phyloP scores from a whole-genome alignment of 1,140 invertebrate genomes.

The Asbolus verrucosus region DNA sequence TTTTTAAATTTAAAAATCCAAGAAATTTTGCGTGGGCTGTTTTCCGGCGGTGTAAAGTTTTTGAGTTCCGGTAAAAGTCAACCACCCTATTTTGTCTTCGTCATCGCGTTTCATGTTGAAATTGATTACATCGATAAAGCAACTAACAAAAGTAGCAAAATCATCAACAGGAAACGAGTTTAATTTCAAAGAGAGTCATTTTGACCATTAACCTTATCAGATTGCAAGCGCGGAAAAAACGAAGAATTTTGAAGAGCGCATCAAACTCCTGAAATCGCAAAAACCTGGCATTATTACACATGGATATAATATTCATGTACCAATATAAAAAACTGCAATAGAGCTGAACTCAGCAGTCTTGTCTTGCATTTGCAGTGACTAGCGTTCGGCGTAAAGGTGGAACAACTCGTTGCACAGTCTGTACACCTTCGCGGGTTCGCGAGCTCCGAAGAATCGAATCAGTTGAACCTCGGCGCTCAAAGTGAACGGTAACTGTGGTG shows the following conservation, averaged over 20 bases:
- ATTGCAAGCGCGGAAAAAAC: not conserved
- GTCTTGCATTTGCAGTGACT: not conserved
- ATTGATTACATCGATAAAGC: conserved; percentile 30
- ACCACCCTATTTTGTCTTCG: conserved; percentile 8
- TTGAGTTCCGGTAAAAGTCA: not conserved
- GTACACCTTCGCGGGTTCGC: not conserved
- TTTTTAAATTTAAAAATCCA: too few species aligned
- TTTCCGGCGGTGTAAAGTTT: too few species aligned
- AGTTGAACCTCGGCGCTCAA: conserved; percentile 45
- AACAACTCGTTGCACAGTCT: not conserved
- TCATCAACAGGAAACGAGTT: conserved; percentile 33
- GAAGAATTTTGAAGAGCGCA: not conserved
- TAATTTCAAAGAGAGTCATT: conserved; percentile 12
- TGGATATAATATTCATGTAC: too few species aligned
- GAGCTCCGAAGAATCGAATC: conserved; percentile 2
- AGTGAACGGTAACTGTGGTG: conserved; percentile 47
- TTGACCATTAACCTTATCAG: conserved; percentile 26
- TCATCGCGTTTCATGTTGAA: conserved; percentile 23
- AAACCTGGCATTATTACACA: too few species aligned
- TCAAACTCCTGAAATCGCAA: not conserved
- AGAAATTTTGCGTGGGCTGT: too few species aligned
- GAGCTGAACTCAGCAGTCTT: not conserved
- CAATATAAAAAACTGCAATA: too few species aligned
- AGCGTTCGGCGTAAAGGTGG: conserved; percentile 9
- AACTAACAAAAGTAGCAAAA: conserved; percentile 11